Conservation (phyloP, 2,113 vertebrate species). For the Tachysurus fulvidraco region DNA sequence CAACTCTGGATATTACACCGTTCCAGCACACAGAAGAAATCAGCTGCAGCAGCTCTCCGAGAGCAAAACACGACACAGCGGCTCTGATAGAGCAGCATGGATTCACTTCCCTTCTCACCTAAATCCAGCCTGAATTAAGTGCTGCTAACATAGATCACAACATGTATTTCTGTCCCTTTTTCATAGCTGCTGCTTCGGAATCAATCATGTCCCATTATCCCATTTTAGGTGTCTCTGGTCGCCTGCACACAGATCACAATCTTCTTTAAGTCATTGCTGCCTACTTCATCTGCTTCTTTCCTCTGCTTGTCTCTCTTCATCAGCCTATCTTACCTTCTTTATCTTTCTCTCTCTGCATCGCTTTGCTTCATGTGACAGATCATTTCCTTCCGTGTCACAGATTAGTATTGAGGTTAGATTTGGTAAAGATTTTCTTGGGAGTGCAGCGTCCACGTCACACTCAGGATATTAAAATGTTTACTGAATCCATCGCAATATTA, state of each 20-base stretch:
- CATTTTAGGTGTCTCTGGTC: slow-evolving; percentile 19
- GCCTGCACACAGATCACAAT: slow-evolving; percentile 24
- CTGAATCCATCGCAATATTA: not conserved
- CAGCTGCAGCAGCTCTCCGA: not conserved
- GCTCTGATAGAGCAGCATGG: not conserved
- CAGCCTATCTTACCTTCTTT: not conserved
- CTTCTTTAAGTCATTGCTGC: slow-evolving; percentile 8
- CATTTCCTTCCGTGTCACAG: not conserved
- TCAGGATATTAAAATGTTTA: not conserved
- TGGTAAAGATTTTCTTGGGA: not conserved
- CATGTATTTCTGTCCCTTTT: slow-evolving; percentile 9
- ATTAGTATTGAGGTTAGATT: not conserved
- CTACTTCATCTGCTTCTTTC: not conserved
- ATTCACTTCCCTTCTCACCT: not conserved
- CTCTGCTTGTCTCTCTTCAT: not conserved
- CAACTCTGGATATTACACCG: not conserved
- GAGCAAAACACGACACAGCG: not conserved
- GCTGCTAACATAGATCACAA: not conserved
- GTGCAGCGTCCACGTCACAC: not conserved
- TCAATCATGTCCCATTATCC: slow-evolving; percentile 32
- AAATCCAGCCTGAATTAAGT: not conserved
- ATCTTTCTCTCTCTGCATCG: not conserved
- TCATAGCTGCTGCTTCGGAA: slow-evolving; percentile 27
- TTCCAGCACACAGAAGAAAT: not conserved
- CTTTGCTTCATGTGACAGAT: not conserved